phyloP scores from a whole-genome alignment of 2,113 vertebrate species.

The Mesocricetus auratus region DNA sequence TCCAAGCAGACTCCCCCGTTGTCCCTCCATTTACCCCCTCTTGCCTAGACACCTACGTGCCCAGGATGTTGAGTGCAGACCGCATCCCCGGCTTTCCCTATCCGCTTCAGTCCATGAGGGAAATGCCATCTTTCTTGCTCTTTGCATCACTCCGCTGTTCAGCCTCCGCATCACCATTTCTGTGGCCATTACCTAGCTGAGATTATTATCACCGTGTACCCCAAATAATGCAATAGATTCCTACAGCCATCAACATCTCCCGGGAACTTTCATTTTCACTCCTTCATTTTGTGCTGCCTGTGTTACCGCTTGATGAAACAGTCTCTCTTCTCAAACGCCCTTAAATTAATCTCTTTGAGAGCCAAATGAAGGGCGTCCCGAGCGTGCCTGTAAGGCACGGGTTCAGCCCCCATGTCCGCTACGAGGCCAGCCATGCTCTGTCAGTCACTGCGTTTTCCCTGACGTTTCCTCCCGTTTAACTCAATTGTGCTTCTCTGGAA shows the following conservation, averaged over 20 bases:
- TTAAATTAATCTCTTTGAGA: conserved; percentile 1
- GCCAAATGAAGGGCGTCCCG: not conserved
- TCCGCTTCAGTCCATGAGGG: not conserved
- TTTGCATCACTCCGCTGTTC: not conserved
- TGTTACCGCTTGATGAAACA: not conserved
- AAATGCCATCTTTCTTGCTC: not conserved
- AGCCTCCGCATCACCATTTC: not conserved
- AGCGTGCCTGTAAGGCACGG: not conserved
- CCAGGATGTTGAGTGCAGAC: rapidly evolving
- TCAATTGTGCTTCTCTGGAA: conserved; percentile 42
- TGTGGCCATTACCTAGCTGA: not conserved
- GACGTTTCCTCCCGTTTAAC: conserved; percentile 3
- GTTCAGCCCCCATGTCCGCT: not conserved
- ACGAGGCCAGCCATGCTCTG: not conserved
- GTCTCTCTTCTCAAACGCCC: conserved; percentile 3
- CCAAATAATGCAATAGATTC: not conserved
- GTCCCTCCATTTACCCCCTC: not conserved
- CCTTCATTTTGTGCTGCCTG: not conserved
- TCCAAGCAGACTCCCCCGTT: not conserved
- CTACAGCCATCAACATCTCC: not conserved
- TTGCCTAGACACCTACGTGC: not conserved
- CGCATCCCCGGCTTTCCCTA: not conserved
- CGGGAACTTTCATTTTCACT: not conserved
- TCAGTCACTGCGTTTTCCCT: not conserved
- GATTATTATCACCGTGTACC: not conserved